Evolutionary conservation across 2,113 vertebrate species (phyloP).

Genomic region (Sapayoa aenigma): DNA sequence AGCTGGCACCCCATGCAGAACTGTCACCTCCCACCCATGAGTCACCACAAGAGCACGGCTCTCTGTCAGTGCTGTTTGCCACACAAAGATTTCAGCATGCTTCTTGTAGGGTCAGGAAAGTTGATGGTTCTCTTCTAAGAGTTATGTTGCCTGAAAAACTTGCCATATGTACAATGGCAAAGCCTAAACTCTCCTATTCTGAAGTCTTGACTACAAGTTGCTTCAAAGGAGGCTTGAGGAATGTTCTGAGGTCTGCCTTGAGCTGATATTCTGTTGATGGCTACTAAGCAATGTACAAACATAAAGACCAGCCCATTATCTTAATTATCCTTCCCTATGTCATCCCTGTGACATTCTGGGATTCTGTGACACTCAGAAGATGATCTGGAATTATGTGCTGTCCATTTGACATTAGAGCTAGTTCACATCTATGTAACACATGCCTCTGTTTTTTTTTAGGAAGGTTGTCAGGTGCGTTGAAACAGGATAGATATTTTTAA

Average conservation of each 20-base stretch:
- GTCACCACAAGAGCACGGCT: neutral
- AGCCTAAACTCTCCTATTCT: neutral
- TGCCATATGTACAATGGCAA: neutral
- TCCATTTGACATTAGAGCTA: neutral
- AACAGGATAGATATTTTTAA: neutral
- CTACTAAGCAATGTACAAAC: neutral
- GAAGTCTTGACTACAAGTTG: neutral
- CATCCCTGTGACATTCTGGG: neutral
- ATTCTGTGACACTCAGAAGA: neutral
- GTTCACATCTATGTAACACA: neutral
- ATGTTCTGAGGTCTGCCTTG: neutral
- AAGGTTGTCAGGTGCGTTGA: neutral
- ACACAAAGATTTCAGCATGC: neutral
- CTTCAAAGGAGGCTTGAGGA: neutral
- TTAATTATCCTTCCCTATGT: conserved; percentile 25
- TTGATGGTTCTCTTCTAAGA: neutral
- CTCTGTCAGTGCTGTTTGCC: neutral
- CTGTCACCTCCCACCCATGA: neutral
- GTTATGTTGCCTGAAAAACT: neutral
- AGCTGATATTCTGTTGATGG: neutral
- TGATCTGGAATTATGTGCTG: conserved; percentile 50
- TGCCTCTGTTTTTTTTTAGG: neutral
- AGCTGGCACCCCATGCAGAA: neutral
- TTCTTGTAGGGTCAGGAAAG: neutral
- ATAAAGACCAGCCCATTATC: neutral